Conservation (phyloP, 1,140 invertebrate species). For the Ectropis grisescens region DNA sequence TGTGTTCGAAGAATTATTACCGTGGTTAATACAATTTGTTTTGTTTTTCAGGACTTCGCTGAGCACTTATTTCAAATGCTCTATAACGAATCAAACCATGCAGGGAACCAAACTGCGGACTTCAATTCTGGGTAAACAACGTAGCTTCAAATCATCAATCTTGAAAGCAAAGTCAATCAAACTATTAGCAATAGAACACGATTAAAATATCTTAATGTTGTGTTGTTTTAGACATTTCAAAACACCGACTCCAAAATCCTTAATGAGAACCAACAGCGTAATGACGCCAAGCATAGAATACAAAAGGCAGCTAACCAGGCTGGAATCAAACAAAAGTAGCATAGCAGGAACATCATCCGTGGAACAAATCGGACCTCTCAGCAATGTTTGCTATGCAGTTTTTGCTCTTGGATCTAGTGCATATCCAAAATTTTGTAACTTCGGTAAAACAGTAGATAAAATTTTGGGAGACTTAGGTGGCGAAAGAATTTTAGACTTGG, state of each 20-base stretch:
- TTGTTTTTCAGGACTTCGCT: slow-evolving; percentile 39
- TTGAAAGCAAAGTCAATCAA: too few relatives aligned
- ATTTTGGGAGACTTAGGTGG: slow-evolving; percentile 91
- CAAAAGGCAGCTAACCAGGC: slow-evolving; percentile 73
- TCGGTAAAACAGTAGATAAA: slow-evolving; percentile 93
- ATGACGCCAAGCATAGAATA: slow-evolving; percentile 73
- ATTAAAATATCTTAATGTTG: too few relatives aligned
- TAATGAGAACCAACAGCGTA: slow-evolving; percentile 91
- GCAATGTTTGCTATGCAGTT: slow-evolving; percentile 93
- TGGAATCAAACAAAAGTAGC: slow-evolving; percentile 76
- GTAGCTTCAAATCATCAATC: too few relatives aligned
- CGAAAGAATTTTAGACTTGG: slow-evolving; percentile 84
- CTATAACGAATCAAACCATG: slow-evolving; percentile 37
- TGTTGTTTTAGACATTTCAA: slow-evolving; percentile 41
- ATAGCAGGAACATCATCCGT: slow-evolving; percentile 78
- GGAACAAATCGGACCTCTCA: slow-evolving; percentile 87
- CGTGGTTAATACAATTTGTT: neutral
- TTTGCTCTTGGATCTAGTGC: slow-evolving; percentile 96
- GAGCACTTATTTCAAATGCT: slow-evolving; percentile 55
- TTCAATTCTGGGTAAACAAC: slow-evolving; percentile 28
- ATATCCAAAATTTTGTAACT: slow-evolving; percentile 97
- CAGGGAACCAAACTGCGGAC: slow-evolving; percentile 29
- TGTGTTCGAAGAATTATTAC: neutral
- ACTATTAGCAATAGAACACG: too few relatives aligned
- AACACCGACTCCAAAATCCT: slow-evolving; percentile 85